Evolutionary conservation across 2,888 invertebrate species (phyloP), one percentile per base, ranked within the genome.

Genomic region (Dorcus hopei): DNA sequence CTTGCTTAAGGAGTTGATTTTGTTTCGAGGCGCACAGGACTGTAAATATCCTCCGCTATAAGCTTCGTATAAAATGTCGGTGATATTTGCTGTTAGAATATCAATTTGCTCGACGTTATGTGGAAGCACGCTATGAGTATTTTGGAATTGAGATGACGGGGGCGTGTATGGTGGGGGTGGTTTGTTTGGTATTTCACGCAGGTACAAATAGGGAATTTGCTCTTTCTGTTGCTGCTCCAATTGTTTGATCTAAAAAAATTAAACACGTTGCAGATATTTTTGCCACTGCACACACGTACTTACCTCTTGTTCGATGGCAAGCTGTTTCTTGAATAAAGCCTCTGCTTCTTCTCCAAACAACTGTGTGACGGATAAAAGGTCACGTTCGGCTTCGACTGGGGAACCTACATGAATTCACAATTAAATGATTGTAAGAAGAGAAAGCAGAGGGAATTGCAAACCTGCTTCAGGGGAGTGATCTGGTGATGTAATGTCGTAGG

Each of bases 111-210:
- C 80, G 42, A 77, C 71, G 23, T 77, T 77, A 1, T 78, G 73
- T 1, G 83, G 82, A 9, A 81, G 71, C 16, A 80, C 77, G 9
- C 43, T 52, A 7, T 7, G 71, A 70, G 49, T 75, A 33, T 33
- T 33, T 70, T 52, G 74, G 68, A 61, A 50, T 7, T 62, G 57
- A 9, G 62, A 53, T 23, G 61, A 75, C 1, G 87, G 88, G 6
- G 88, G 87, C 0, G 86, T 87, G 75, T 90, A 90, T 0, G 90
- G 89, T 0, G 90, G 89, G 2, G 90, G 89, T 8, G 89, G 88
- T 71, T 89, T 89, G 72, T 89, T 88, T 4, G 89, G 88, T 62
- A 89, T 87, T 75, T 87, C 87, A 49, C 88, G 77, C 45, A 85
- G 79, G 72, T 80, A 87, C 65, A 79, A 78, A 72, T 80, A 85